phyloP scores from a whole-genome alignment of 2,113 vertebrate species.

The Spheniscus mendiculus region DNA sequence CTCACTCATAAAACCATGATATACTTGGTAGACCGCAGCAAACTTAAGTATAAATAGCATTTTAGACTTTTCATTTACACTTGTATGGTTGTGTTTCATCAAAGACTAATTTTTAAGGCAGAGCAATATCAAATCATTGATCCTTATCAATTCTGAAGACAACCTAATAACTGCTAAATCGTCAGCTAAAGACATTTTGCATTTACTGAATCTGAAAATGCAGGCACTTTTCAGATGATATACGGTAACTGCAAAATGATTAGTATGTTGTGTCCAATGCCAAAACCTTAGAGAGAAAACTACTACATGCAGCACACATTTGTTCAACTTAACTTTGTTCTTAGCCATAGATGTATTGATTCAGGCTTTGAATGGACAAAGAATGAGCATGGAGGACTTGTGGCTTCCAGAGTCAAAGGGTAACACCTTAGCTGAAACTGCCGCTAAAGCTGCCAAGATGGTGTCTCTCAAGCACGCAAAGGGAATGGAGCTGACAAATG shows the following conservation, averaged over 20 bases:
- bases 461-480: neutral
- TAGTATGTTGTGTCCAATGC: neutral
- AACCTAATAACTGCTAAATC: neutral
- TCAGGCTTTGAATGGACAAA: neutral
- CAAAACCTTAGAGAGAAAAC: neutral
- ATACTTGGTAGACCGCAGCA: neutral
- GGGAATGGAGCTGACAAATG: neutral
- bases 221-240: neutral
- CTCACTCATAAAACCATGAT: neutral
- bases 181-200: neutral
- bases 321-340: neutral
- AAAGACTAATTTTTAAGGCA: neutral
- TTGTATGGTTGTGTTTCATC: neutral
- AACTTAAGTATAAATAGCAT: neutral
- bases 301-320: neutral
- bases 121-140: neutral
- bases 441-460: neutral
- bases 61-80: neutral
- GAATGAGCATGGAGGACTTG: rapidly evolving
- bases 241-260: neutral
- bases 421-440: neutral
- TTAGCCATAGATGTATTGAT: neutral
- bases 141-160: neutral
- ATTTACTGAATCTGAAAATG: neutral
- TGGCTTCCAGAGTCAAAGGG: neutral